phyloP scores from a whole-genome alignment of 2,113 vertebrate species.

The Willisornis vidua region DNA sequence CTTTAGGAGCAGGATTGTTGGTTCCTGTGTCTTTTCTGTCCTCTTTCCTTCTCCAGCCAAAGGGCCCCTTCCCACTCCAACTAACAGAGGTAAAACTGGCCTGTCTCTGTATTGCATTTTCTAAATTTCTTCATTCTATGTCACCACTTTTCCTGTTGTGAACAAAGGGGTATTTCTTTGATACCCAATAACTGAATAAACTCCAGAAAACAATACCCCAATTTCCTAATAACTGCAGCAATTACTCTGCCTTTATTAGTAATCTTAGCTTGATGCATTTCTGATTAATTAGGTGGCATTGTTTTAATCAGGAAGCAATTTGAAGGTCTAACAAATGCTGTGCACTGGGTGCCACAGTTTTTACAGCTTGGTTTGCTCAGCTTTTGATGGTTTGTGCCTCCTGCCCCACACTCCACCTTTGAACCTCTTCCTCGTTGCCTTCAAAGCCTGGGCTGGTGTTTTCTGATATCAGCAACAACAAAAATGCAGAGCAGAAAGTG shows the following conservation, averaged over 20 bases:
- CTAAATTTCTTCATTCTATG: neutral
- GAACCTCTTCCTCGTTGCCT: neutral
- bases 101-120: accelerated
- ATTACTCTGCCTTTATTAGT: neutral
- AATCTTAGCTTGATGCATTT: neutral
- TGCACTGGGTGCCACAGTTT: neutral
- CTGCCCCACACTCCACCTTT: neutral
- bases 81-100: neutral
- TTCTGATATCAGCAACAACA: neutral
- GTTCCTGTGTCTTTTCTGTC: accelerated
- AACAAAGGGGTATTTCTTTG: neutral
- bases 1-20: neutral
- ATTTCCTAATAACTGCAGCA: neutral
- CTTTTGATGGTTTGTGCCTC: constrained; percentile 15
- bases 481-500: neutral
- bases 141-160: neutral
- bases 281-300: constrained; percentile 29
- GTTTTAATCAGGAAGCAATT: constrained; percentile 27
- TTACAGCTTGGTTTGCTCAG: neutral
- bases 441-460: neutral
- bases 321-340: neutral
- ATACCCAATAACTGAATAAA: neutral
- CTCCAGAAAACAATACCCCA: neutral
- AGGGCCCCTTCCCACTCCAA: neutral
- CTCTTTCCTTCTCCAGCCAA: neutral